These are phyloP conservation scores for Pseudochirops cupreus DNA, from an alignment of 2,797 vertebrate species.

Conservation along the genomic window DNA sequence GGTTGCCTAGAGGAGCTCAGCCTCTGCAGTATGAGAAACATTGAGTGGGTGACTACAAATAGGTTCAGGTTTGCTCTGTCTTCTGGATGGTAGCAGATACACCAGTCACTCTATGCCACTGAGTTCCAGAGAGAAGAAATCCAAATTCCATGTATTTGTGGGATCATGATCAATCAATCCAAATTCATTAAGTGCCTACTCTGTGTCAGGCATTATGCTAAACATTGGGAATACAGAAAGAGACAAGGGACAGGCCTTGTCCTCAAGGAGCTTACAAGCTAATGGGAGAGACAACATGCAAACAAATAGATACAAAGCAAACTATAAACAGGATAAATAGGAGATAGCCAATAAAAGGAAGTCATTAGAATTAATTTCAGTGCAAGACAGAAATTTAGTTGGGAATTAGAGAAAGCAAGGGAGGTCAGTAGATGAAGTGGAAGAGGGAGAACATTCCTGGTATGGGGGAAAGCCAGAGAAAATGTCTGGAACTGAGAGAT, in stretches of 20 bases:
- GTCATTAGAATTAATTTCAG: neutral
- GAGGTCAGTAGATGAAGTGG: neutral
- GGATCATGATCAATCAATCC: neutral
- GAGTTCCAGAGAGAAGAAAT: neutral
- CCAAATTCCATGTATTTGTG: neutral
- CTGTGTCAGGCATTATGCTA: neutral
- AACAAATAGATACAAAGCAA: neutral
- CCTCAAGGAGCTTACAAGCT: neutral
- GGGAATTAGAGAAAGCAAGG: neutral
- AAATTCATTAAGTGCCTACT: neutral
- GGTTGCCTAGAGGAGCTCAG: neutral
- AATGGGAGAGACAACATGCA: neutral
- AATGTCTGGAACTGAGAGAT: neutral
- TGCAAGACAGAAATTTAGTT: neutral
- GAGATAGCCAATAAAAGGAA: neutral
- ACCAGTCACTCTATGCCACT: neutral
- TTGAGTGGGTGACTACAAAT: constrained; percentile 12
- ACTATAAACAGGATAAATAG: neutral
- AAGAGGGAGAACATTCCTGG: neutral
- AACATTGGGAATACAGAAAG: neutral
- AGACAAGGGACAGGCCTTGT: neutral
- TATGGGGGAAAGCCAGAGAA: neutral
- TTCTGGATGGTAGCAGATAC: neutral
- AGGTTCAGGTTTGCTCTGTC: neutral
- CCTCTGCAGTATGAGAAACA: neutral